A percentile compares a stretch with the other conserved stretches of the same genome.
These are phyloP conservation scores for Isaurus tuberculatus DNA, from an alignment of 92 coral and sea anemone genomes.

Conservation along the genomic window DNA sequence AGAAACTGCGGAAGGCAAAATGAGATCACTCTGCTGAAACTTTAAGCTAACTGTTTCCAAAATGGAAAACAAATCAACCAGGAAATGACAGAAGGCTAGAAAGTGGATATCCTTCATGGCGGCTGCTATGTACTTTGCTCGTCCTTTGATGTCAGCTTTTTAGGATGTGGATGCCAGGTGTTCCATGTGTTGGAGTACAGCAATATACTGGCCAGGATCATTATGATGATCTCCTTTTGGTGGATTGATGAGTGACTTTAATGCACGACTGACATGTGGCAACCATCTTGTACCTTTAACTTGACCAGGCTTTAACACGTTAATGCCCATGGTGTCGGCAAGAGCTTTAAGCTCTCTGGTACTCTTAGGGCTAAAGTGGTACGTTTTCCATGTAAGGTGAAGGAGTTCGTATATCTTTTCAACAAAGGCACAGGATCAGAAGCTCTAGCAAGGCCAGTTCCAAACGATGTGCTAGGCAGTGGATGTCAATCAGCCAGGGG, in stretches of 20 bases:
- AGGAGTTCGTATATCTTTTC: slow-evolving; percentile 3
- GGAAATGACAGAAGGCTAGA: slow-evolving; percentile 58
- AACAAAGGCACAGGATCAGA: slow-evolving; percentile 2
- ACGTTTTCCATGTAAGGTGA: slow-evolving; percentile 5
- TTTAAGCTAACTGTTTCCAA: slow-evolving; percentile 25
- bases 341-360: slow-evolving; percentile 39
- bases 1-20: slow-evolving; percentile 55
- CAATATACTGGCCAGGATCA: slow-evolving; percentile 52
- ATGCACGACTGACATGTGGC: slow-evolving; percentile 18
- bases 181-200: slow-evolving; percentile 56
- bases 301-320: slow-evolving; percentile 54
- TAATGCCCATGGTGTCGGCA: slow-evolving; percentile 41
- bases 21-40: slow-evolving; percentile 52
- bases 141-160: slow-evolving; percentile 56
- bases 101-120: slow-evolving; percentile 53
- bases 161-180: slow-evolving; percentile 47
- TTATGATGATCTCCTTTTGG: slow-evolving; percentile 16
- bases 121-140: slow-evolving; percentile 43
- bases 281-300: slow-evolving; percentile 59
- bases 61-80: slow-evolving; percentile 52
- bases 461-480: slow-evolving; percentile 3
- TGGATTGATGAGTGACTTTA: slow-evolving; percentile 18
- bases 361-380: slow-evolving; percentile 56
- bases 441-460: slow-evolving; percentile 11
- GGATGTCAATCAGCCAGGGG: neutral